Evolutionary conservation across 2,113 vertebrate genomes (phyloP).

Genomic region (Sapayoa aenigma): DNA sequence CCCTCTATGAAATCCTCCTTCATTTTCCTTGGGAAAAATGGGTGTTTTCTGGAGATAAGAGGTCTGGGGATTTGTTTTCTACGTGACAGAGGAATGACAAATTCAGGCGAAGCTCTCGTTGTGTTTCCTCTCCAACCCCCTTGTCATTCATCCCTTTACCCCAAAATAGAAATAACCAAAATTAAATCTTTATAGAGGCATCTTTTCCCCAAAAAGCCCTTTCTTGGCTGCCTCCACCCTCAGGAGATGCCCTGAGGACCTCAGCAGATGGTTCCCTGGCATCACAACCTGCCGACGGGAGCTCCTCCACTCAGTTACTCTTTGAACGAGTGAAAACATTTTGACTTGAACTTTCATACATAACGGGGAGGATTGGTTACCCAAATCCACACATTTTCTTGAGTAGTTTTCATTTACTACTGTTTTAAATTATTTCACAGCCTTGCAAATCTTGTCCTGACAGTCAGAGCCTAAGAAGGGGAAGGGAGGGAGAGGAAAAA

Average conservation of each 20-base stretch:
- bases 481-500: not conserved
- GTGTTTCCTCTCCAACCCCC: not conserved
- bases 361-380: constrained; percentile 66
- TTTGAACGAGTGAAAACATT: constrained; percentile 52
- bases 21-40: not conserved
- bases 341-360: constrained; percentile 66
- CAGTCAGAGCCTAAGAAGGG: constrained; percentile 55
- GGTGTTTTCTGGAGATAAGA: not conserved
- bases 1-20: not conserved
- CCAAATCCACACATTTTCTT: constrained; percentile 66
- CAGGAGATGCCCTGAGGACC: not conserved
- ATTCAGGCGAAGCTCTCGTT: accelerated
- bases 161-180: not conserved
- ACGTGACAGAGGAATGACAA: not conserved
- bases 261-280: not conserved
- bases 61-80: accelerated
- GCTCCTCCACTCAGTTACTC: constrained; percentile 26
- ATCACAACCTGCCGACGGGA: not conserved
- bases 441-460: constrained; percentile 71
- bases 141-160: not conserved
- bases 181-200: not conserved
- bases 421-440: constrained; percentile 73
- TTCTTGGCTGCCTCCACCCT: not conserved
- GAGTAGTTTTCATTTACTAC: constrained; percentile 68
- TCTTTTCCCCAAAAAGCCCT: not conserved